Evolutionary conservation across 1,140 invertebrate species (phyloP).

Genomic region (Arctopsyche grandis): DNA sequence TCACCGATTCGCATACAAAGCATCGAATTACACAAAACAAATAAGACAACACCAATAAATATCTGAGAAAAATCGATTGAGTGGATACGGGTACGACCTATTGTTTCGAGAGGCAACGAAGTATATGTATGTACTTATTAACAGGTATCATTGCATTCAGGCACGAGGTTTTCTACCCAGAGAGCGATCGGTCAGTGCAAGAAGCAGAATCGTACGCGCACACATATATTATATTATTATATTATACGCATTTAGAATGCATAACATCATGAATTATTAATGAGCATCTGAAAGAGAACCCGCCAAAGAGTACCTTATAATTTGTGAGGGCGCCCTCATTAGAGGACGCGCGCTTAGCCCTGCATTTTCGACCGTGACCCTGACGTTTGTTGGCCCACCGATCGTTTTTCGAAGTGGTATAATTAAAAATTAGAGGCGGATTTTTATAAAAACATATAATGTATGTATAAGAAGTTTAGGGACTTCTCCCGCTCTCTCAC

Average conservation of each 20-base stretch:
- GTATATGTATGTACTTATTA: neutral
- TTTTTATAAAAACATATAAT: neutral
- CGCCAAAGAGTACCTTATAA: neutral
- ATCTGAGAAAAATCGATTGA: conserved; percentile 2
- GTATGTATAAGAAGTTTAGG: neutral
- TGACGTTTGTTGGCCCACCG: neutral
- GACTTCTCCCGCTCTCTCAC: too few relatives aligned
- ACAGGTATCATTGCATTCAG: neutral
- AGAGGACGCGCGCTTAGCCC: neutral
- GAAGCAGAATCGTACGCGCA: neutral
- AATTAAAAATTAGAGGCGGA: conserved; percentile 4
- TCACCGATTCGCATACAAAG: neutral
- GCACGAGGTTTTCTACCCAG: neutral
- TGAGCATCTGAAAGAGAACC: neutral
- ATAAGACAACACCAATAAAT: neutral
- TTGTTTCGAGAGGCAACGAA: neutral
- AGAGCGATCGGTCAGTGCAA: neutral
- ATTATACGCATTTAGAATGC: neutral
- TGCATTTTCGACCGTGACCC: too few relatives aligned
- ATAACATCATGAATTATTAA: conserved; percentile 21
- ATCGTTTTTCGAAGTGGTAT: neutral
- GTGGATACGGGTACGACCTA: neutral
- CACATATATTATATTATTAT: too few relatives aligned
- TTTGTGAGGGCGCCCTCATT: conserved; percentile 27
- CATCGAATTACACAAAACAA: neutral